phyloP scores from a whole-genome alignment of 2,888 invertebrate species.

The Leucophenga montana region DNA sequence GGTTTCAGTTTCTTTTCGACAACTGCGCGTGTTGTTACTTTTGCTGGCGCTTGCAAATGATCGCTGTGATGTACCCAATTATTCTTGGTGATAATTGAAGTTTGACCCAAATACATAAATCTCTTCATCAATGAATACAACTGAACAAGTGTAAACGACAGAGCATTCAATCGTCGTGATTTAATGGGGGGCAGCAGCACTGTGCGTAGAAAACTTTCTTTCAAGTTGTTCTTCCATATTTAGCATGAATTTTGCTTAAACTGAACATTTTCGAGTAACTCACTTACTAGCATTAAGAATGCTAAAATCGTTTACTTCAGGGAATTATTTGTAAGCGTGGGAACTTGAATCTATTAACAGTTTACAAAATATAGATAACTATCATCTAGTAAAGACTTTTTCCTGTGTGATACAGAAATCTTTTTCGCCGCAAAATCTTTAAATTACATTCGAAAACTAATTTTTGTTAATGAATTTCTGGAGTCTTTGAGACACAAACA shows the following conservation, averaged over 20 bases:
- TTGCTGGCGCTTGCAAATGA: background rate
- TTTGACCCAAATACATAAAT: slow-evolving; percentile 54
- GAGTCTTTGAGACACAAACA: too few species aligned
- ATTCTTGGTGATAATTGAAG: slow-evolving; percentile 60
- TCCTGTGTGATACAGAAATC: too few species aligned
- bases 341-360: too few species aligned
- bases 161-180: slow-evolving; percentile 1
- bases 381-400: too few species aligned
- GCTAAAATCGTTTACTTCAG: too few species aligned
- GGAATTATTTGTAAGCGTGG: too few species aligned
- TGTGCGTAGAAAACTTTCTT: background rate
- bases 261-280: background rate
- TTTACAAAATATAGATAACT: too few species aligned
- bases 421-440: too few species aligned
- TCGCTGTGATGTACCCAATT: background rate
- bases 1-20: slow-evolving; percentile 37
- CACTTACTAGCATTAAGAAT: background rate
- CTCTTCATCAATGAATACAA: slow-evolving; percentile 21
- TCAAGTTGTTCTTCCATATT: background rate
- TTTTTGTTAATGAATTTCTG: too few species aligned
- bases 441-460: too few species aligned
- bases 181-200: background rate
- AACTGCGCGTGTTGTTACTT: slow-evolving; percentile 55
- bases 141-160: background rate
- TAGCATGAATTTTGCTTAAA: background rate